Percentiles rank a stretch among this genome's conserved stretches.
Evolutionary conservation across 2,113 vertebrate genomes (phyloP).

Genomic region (Apus apus): DNA sequence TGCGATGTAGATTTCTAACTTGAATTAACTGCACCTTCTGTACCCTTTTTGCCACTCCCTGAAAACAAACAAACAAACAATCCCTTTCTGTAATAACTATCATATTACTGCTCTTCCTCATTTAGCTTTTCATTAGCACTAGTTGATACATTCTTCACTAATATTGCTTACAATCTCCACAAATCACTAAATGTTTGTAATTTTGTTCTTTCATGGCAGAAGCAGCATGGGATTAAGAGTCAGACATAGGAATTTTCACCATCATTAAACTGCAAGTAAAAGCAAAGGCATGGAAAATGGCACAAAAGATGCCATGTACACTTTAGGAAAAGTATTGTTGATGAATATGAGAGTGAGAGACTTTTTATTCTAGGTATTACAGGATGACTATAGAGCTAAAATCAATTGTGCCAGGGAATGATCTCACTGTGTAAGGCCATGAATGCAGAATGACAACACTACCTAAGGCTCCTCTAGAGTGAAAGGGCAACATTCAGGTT

Average conservation of each 20-base stretch:
- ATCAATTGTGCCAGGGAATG: background rate
- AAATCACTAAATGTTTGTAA: background rate
- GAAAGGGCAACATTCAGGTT: background rate
- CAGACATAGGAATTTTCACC: background rate
- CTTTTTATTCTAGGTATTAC: background rate
- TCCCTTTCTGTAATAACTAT: background rate
- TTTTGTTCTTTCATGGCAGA: background rate
- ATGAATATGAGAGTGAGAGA: background rate
- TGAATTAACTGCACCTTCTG: background rate
- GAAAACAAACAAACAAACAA: background rate
- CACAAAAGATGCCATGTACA: background rate
- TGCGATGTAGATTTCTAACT: background rate
- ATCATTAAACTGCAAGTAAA: background rate
- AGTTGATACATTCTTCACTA: background rate
- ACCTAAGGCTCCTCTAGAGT: background rate
- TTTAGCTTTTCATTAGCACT: background rate
- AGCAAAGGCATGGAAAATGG: background rate
- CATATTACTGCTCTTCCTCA: background rate
- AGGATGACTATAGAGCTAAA: background rate
- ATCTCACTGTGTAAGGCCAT: background rate
- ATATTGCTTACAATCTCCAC: background rate
- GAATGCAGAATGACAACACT: background rate
- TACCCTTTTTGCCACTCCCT: no score
- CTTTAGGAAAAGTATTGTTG: background rate
- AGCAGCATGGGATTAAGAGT: background rate